phyloP scores from a whole-genome alignment of 2,113 vertebrate genomes.

The Seriola dumerili region DNA sequence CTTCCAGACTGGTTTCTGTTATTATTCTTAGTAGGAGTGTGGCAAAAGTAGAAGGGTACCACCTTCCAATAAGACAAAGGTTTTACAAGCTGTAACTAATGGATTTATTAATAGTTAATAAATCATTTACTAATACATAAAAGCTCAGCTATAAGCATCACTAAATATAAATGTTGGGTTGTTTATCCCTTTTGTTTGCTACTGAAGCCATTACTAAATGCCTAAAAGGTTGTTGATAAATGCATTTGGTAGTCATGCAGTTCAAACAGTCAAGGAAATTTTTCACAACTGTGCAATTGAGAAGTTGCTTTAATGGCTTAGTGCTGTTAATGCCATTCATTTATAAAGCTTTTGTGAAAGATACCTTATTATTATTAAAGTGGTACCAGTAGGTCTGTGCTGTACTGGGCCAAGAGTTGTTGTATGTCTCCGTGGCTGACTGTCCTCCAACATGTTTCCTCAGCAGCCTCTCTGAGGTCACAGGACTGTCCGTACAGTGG shows the following conservation, averaged over 20 bases:
- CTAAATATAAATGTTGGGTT: no score
- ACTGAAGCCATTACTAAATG: no score
- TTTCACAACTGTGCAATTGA: background rate
- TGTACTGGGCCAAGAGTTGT: background rate
- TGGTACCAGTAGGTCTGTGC: background rate
- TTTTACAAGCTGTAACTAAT: background rate
- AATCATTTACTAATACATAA: background rate
- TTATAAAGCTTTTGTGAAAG: no score
- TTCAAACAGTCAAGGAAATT: no score
- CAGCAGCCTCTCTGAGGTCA: slow-evolving; percentile 87
- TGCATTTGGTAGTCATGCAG: no score
- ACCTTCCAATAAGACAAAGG: no score
- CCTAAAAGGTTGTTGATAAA: no score
- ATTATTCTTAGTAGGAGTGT: background rate
- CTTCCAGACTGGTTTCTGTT: background rate
- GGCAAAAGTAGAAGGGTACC: background rate
- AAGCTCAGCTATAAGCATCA: no score
- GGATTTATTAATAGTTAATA: background rate
- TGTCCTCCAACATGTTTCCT: background rate
- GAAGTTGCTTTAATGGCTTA: background rate
- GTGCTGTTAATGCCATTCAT: background rate
- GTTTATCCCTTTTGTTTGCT: no score
- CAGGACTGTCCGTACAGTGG: slow-evolving; percentile 89
- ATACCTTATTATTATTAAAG: background rate
- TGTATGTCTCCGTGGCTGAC: background rate